Percentiles rank a stretch among this genome's conserved stretches.
Evolutionary conservation across 2,888 invertebrate genomes (phyloP).

Genomic region (Drosophila imparisetae): DNA sequence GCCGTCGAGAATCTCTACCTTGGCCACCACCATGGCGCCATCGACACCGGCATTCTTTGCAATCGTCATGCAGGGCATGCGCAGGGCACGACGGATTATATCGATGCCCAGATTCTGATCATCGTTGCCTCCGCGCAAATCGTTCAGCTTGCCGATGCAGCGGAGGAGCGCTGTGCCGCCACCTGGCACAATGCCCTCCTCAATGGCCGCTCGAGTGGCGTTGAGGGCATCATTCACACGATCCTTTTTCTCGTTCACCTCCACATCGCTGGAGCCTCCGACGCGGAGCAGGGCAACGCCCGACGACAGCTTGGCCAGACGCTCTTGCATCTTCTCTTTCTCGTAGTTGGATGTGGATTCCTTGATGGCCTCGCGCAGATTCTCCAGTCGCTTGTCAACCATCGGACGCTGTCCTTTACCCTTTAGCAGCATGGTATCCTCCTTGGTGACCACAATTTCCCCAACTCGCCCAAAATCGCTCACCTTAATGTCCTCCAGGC

Average conservation of each 20-base stretch:
- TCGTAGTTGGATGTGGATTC: slow-evolving; percentile 96
- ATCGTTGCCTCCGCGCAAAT: slow-evolving; percentile 88
- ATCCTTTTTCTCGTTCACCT: slow-evolving; percentile 98
- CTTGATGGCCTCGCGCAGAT: slow-evolving; percentile 93
- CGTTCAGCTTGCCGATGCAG: slow-evolving; percentile 90
- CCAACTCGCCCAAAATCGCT: slow-evolving; percentile 93
- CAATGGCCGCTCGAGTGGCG: slow-evolving; percentile 96
- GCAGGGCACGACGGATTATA: slow-evolving; percentile 93
- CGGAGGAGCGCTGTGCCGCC: slow-evolving; percentile 96
- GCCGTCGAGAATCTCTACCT: slow-evolving; percentile 91
- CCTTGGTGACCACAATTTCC: slow-evolving; percentile 95
- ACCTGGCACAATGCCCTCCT: slow-evolving; percentile 98
- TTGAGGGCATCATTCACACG: slow-evolving; percentile 96
- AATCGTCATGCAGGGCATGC: slow-evolving; percentile 96
- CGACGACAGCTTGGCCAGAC: slow-evolving; percentile 94
- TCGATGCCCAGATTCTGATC: slow-evolving; percentile 90
- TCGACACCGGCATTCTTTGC: slow-evolving; percentile 97
- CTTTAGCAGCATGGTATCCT: slow-evolving; percentile 90
- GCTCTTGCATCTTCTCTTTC: slow-evolving; percentile 96
- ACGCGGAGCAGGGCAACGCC: slow-evolving; percentile 92
- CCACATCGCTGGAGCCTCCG: slow-evolving; percentile 95
- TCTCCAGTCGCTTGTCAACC: slow-evolving; percentile 91
- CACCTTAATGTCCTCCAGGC: slow-evolving; percentile 93
- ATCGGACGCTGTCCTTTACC: slow-evolving; percentile 93
- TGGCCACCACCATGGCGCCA: slow-evolving; percentile 95